Evolutionary conservation across 2,888 invertebrate genomes (phyloP).

Genomic region (Subacronicta megacephala): DNA sequence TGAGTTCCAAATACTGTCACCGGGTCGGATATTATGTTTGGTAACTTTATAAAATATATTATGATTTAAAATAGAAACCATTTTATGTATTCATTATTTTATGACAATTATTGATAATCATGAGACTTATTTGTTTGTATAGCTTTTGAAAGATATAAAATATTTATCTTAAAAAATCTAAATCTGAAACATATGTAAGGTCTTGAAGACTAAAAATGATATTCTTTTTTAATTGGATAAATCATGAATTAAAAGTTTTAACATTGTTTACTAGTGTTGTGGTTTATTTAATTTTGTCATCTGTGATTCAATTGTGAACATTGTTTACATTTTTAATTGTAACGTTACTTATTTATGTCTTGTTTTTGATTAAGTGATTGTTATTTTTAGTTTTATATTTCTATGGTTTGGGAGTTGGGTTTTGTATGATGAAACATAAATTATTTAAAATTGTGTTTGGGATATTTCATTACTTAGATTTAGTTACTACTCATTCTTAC

Average conservation of each 20-base stretch:
- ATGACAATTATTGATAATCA: not conserved
- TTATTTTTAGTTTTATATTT: constrained; percentile 44
- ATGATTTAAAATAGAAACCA: constrained; percentile 23
- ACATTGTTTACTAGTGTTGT: constrained; percentile 11
- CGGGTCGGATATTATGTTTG: no score
- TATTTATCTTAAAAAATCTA: no score
- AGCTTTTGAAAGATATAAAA: constrained; percentile 6
- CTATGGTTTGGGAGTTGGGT: constrained; percentile 54
- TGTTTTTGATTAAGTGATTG: constrained; percentile 28
- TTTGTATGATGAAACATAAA: constrained; percentile 45
- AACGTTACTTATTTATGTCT: constrained; percentile 36
- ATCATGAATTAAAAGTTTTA: constrained; percentile 18
- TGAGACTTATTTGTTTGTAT: constrained; percentile 32
- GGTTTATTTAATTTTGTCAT: constrained; percentile 38
- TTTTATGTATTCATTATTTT: not conserved
- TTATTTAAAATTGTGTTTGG: constrained; percentile 30
- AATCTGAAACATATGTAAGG: no score
- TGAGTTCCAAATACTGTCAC: no score
- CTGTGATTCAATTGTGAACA: constrained; percentile 53
- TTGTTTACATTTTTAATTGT: constrained; percentile 33
- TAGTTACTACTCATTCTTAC: not conserved
- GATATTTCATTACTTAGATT: not conserved
- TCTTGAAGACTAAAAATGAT: constrained; percentile 21
- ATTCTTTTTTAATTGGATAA: constrained; percentile 10
- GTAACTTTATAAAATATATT: no score